Evolutionary conservation across 2,888 invertebrate species (phyloP).

Genomic region (Conus canariensis): DNA sequence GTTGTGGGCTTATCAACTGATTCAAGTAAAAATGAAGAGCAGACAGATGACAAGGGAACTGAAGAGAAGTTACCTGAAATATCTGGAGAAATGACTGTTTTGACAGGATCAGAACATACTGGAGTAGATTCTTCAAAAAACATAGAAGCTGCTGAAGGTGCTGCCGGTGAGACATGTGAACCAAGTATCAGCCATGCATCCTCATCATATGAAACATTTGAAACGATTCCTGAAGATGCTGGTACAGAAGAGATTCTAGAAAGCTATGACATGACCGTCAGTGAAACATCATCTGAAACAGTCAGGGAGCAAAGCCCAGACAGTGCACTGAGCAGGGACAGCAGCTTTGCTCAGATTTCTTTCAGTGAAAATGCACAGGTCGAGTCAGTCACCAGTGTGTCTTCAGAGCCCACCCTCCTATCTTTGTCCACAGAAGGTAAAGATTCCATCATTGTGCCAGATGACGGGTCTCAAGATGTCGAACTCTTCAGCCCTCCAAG

Average conservation of each 20-base stretch:
- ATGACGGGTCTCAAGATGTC: neutral
- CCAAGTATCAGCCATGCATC: neutral
- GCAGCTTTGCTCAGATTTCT: conserved; percentile 12
- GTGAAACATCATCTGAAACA: neutral
- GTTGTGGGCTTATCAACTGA: neutral
- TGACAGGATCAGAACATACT: neutral
- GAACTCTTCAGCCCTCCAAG: conserved; percentile 25
- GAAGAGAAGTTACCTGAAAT: neutral
- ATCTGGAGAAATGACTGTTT: neutral
- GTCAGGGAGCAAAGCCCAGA: conserved; percentile 1
- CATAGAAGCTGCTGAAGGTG: neutral
- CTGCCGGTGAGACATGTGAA: neutral
- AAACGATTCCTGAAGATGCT: conserved; percentile 24
- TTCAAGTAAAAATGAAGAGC: neutral
- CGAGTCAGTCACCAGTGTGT: conserved; percentile 31
- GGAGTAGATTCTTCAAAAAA: neutral
- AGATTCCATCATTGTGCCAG: neutral
- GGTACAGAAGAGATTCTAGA: conserved; percentile 7
- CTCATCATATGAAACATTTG: conserved; percentile 12
- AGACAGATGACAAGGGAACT: neutral
- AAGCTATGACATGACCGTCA: conserved; percentile 2
- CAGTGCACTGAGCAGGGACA: conserved; percentile 19
- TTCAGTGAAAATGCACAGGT: conserved; percentile 21
- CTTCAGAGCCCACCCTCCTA: conserved; percentile 34
- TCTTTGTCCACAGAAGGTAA: conserved; percentile 36